These are phyloP conservation scores for Meteorus sp. DNA, from an alignment of 1,140 invertebrate genomes.

Conservation along the genomic window DNA sequence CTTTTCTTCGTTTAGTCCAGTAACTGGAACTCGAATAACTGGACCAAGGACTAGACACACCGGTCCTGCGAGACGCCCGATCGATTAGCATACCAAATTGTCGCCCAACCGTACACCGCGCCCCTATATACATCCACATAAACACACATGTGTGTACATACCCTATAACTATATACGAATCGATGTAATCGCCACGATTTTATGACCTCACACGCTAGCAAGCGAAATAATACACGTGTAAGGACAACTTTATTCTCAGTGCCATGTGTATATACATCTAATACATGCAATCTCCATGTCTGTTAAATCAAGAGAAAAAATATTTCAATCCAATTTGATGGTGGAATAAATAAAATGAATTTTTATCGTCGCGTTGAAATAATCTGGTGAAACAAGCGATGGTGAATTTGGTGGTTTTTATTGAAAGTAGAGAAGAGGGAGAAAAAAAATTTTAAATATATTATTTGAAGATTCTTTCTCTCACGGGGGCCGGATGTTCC, in stretches of 20 bases:
- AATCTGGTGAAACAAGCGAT: too few species aligned
- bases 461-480: too few species aligned
- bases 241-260: constrained; percentile 19
- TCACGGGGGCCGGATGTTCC: constrained; percentile 23
- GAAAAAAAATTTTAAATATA: constrained; percentile 1
- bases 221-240: constrained; percentile 24
- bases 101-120: constrained; percentile 5
- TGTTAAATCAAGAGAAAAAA: constrained; percentile 2
- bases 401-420: too few species aligned
- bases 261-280: constrained; percentile 24
- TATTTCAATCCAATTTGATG: too few species aligned
- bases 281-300: constrained; percentile 18
- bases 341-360: too few species aligned
- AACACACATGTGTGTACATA: too few species aligned
- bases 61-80: not conserved
- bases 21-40: constrained; percentile 28
- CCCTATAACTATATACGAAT: too few species aligned
- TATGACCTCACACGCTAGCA: constrained; percentile 8
- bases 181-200: constrained; percentile 23
- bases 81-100: constrained; percentile 31
- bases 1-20: not conserved
- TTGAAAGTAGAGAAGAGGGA: too few species aligned
- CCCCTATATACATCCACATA: too few species aligned
- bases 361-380: too few species aligned
- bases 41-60: constrained; percentile 21